A percentile compares a stretch with the other conserved stretches of the same genome.
phyloP scores from a whole-genome alignment of 2,888 invertebrate genomes.

The Heliconius erato region DNA sequence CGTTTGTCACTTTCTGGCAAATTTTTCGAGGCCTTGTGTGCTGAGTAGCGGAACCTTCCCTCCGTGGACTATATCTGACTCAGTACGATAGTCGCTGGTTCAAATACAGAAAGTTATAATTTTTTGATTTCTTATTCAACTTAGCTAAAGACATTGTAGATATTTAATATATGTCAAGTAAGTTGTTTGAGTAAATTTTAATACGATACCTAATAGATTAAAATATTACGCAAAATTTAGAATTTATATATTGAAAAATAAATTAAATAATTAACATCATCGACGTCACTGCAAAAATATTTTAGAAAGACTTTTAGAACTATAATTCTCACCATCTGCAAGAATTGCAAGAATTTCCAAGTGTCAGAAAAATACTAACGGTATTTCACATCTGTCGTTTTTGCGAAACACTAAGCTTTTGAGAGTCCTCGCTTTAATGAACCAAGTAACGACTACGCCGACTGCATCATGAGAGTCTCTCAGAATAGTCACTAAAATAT shows the following conservation, averaged over 20 bases:
- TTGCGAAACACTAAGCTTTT: conserved; percentile 25
- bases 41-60: too few relatives aligned
- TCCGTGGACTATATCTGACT: too few relatives aligned
- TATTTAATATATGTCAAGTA: too few relatives aligned
- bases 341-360: background rate
- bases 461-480: conserved; percentile 59
- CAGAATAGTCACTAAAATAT: conserved; percentile 13
- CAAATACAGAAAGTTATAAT: too few relatives aligned
- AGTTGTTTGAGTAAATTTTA: too few relatives aligned
- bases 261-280: background rate
- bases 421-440: conserved; percentile 77
- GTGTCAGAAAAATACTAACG: conserved; percentile 26
- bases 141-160: too few relatives aligned
- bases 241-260: background rate
- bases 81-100: too few relatives aligned
- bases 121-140: too few relatives aligned
- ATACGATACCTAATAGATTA: too few relatives aligned
- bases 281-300: background rate
- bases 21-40: too few relatives aligned
- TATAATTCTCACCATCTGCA: background rate
- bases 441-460: conserved; percentile 77
- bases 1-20: too few relatives aligned
- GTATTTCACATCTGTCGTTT: conserved; percentile 31
- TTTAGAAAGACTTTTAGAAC: background rate
- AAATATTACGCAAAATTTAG: too few relatives aligned